Evolutionary conservation across 2,888 invertebrate genomes (phyloP).

Genomic region (Laspeyria flexula): DNA sequence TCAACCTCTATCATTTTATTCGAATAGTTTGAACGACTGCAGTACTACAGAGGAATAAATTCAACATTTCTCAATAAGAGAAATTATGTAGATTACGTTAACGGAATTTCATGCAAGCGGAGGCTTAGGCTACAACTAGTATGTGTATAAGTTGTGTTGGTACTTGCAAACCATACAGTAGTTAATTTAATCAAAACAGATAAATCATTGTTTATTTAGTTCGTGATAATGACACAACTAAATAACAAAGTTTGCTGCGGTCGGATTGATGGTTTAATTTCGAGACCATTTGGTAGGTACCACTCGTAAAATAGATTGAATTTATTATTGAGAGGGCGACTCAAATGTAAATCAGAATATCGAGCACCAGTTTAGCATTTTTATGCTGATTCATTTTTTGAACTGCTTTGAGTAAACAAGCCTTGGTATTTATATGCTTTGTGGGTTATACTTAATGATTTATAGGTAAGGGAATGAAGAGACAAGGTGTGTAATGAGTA

Average conservation of each 20-base stretch:
- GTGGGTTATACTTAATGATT: too few species aligned
- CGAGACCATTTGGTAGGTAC: background rate
- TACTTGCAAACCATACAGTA: too few species aligned
- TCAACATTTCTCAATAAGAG: too few species aligned
- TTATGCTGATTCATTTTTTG: constrained; percentile 9
- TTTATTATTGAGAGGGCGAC: constrained; percentile 10
- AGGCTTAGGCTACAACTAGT: too few species aligned
- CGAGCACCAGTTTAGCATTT: constrained; percentile 12
- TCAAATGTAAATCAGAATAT: constrained; percentile 15
- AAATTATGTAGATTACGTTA: too few species aligned
- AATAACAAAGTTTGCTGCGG: background rate
- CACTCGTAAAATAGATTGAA: constrained; percentile 18
- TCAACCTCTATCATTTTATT: too few species aligned
- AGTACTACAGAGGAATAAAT: too few species aligned
- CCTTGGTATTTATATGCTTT: background rate
- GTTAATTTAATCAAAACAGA: background rate
- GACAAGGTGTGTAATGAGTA: too few species aligned
- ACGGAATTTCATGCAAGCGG: too few species aligned
- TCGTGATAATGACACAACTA: background rate
- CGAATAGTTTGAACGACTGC: too few species aligned
- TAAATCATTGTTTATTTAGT: background rate
- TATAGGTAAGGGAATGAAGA: too few species aligned
- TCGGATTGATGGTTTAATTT: background rate
- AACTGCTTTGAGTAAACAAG: background rate
- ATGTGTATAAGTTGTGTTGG: too few species aligned